A percentile compares a stretch with the other conserved stretches of the same genome.
phyloP scores from a whole-genome alignment of 2,888 invertebrate species.

The Lasioglossum morio region DNA sequence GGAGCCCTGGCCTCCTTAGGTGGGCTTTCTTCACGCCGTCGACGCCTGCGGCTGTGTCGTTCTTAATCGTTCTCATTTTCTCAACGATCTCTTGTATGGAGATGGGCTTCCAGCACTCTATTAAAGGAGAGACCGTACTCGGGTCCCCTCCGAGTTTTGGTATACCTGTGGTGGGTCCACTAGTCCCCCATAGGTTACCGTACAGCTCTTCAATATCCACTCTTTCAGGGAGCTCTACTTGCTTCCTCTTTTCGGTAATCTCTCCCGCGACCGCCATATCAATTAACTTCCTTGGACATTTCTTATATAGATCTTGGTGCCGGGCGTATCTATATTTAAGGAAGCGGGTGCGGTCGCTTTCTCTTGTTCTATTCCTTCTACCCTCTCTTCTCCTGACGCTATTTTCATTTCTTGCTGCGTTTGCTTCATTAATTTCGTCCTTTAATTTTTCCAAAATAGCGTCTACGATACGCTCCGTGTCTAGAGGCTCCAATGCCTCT shows the following conservation, averaged over 20 bases:
- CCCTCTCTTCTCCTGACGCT: too few species aligned
- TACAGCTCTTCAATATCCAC: neutral
- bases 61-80: neutral
- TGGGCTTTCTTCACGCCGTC: neutral
- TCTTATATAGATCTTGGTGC: neutral
- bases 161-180: neutral
- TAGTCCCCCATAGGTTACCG: neutral
- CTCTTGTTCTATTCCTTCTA: too few species aligned
- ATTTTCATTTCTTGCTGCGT: too few species aligned
- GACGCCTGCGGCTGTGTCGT: neutral
- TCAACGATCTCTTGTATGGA: fast-evolving
- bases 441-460: too few species aligned
- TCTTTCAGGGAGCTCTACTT: neutral
- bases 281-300: neutral
- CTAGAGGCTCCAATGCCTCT: too few species aligned
- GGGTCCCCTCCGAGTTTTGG: neutral
- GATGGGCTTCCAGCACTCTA: neutral
- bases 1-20: neutral
- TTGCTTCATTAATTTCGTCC: too few species aligned
- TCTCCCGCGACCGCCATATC: neutral
- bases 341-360: too few species aligned
- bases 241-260: too few species aligned
- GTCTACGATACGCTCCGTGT: too few species aligned
- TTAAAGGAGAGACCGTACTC: neutral
- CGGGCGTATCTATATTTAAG: neutral